These are phyloP conservation scores for Coregonus ussuriensis DNA, from an alignment of 2,797 vertebrate genomes.

Conservation along the genomic window DNA sequence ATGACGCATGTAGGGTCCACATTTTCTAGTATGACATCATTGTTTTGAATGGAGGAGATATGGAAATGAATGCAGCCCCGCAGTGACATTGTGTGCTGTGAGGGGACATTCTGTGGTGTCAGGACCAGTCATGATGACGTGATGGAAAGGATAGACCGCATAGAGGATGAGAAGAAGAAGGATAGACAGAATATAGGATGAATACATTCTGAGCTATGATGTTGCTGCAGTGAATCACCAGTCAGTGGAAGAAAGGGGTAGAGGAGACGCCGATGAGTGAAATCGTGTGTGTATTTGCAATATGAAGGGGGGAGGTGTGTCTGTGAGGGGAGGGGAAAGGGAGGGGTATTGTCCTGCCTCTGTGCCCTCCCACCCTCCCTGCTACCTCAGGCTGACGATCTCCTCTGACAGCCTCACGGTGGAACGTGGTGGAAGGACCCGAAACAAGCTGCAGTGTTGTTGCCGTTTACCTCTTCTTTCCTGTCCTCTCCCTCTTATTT, in stretches of 20 bases:
- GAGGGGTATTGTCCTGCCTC: conserved; percentile 74
- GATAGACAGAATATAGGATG: conserved; percentile 25
- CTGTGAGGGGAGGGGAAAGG: conserved; percentile 66
- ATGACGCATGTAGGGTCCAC: neutral
- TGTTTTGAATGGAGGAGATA: neutral
- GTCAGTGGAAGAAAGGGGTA: conserved; percentile 40
- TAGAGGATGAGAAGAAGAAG: conserved; percentile 3
- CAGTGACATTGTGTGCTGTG: conserved; percentile 41
- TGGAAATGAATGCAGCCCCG: conserved; percentile 61
- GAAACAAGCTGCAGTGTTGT: conserved; percentile 71
- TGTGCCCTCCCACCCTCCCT: conserved; percentile 33
- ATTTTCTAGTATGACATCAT: neutral
- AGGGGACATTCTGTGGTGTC: neutral
- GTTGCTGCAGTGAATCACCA: conserved; percentile 59
- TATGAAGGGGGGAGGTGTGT: conserved; percentile 42
- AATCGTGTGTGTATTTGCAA: conserved; percentile 34
- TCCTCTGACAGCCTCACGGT: conserved; percentile 83
- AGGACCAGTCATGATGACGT: conserved; percentile 58
- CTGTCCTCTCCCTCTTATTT: conserved; percentile 41
- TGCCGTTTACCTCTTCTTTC: conserved; percentile 53
- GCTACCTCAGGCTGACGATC: conserved; percentile 76
- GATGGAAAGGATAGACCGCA: conserved; percentile 27
- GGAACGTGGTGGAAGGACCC: conserved; percentile 85
- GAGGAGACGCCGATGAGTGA: conserved; percentile 39
- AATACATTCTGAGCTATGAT: conserved; percentile 44